These are phyloP conservation scores for Archilochus colubris DNA, from an alignment of 2,113 vertebrate species.

Conservation along the genomic window DNA sequence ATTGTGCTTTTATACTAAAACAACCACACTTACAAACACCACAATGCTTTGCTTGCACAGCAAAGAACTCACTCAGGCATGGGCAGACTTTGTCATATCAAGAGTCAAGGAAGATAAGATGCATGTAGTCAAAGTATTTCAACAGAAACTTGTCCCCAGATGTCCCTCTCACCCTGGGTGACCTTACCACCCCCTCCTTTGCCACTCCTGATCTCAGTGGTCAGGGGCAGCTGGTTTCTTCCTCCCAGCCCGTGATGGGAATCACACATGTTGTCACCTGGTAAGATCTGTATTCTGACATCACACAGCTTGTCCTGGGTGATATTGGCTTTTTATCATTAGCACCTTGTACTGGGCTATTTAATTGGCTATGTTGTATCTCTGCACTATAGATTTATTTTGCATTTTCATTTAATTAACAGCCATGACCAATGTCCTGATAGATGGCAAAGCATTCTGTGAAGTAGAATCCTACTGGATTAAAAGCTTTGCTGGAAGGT, in stretches of 20 bases:
- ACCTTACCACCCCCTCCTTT: background rate
- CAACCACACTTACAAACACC: background rate
- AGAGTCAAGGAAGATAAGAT: background rate
- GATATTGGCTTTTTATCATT: constrained; percentile 26
- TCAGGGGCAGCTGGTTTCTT: background rate
- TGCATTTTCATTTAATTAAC: constrained; percentile 55
- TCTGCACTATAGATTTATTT: constrained; percentile 32
- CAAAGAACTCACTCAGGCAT: background rate
- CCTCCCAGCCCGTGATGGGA: background rate
- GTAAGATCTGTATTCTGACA: constrained; percentile 41
- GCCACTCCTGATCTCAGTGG: background rate
- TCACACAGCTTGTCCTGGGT: background rate
- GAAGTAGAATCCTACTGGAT: constrained; percentile 33
- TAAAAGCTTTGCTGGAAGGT: constrained; percentile 41
- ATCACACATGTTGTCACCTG: background rate
- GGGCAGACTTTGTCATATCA: background rate
- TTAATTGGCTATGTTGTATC: constrained; percentile 28
- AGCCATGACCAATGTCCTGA: constrained; percentile 31
- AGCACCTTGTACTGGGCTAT: constrained; percentile 17
- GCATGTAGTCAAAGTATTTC: background rate
- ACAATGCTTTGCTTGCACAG: background rate
- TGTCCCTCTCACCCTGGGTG: fast-evolving
- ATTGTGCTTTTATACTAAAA: background rate
- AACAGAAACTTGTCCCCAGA: background rate
- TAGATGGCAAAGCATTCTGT: constrained; percentile 29